Percentiles rank a stretch among this genome's conserved stretches.
Evolutionary conservation across 2,113 vertebrate species (phyloP).

Genomic region (Morone chrysops): DNA sequence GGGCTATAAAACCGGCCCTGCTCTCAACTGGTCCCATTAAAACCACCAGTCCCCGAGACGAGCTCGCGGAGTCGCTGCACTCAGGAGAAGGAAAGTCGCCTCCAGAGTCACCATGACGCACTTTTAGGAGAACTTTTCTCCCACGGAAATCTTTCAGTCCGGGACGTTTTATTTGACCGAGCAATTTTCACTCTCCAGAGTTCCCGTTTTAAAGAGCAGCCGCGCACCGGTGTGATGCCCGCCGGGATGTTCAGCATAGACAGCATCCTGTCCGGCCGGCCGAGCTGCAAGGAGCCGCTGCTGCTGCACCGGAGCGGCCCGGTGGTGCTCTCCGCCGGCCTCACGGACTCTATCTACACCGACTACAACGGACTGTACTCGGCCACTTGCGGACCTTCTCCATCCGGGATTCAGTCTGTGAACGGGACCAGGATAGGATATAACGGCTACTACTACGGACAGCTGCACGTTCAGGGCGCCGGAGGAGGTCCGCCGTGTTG

Average conservation of each 20-base stretch:
- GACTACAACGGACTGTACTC: conserved; percentile 95
- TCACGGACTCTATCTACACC: conserved; percentile 91
- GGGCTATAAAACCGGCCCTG: conserved; percentile 90
- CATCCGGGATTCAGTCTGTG: conserved; percentile 86
- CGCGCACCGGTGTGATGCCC: conserved; percentile 86
- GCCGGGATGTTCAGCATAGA: conserved; percentile 99
- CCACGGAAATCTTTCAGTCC: conserved; percentile 9
- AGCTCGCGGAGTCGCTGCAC: conserved; percentile 23
- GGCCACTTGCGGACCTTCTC: conserved; percentile 85
- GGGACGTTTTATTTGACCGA: neutral
- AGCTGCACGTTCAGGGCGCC: conserved; percentile 92
- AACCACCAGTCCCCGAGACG: conserved; percentile 23
- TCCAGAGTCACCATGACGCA: conserved; percentile 62
- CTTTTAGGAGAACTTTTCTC: conserved; percentile 44
- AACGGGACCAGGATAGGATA: conserved; percentile 90
- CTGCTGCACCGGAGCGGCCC: conserved; percentile 89
- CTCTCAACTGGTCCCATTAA: conserved; percentile 80
- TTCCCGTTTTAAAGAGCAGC: neutral
- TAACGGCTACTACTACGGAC: conserved; percentile 96
- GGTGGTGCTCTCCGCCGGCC: conserved; percentile 87
- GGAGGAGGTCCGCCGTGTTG: conserved; percentile 93
- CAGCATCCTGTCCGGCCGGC: conserved; percentile 95
- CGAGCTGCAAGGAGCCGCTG: conserved; percentile 94
- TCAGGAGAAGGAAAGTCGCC: conserved; percentile 1
- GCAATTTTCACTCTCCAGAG: neutral